These are phyloP conservation scores for Melanocharis versteri DNA, from an alignment of 2,113 vertebrate genomes.

Conservation along the genomic window DNA sequence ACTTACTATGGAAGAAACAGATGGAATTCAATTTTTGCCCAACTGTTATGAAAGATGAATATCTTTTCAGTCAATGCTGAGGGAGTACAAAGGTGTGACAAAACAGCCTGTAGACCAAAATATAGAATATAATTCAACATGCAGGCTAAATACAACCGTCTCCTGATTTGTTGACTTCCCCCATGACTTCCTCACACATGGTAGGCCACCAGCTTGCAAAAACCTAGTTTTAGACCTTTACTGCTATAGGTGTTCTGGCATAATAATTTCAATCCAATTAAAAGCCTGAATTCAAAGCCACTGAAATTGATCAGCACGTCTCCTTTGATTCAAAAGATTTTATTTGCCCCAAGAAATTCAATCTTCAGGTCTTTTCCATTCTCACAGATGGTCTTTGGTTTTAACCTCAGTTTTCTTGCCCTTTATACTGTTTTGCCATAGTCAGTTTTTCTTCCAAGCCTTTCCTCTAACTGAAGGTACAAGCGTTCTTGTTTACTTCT, in stretches of 20 bases:
- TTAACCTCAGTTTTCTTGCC: background rate
- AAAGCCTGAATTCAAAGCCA: background rate
- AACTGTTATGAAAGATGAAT: background rate
- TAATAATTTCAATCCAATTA: background rate
- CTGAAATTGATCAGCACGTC: background rate
- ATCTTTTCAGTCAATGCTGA: background rate
- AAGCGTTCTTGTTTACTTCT: background rate
- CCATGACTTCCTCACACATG: background rate
- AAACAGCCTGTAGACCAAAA: conserved; percentile 22
- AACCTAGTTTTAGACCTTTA: background rate
- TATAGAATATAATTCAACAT: background rate
- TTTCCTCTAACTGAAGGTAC: background rate
- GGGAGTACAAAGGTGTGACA: background rate
- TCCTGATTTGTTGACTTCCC: background rate
- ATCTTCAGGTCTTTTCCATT: background rate
- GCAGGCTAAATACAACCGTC: background rate
- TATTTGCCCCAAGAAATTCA: background rate
- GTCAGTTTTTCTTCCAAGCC: background rate
- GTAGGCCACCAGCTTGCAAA: background rate
- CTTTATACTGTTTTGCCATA: background rate
- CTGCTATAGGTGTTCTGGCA: background rate
- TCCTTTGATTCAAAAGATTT: background rate
- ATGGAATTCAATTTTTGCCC: conserved; percentile 26
- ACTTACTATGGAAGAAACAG: conserved; percentile 40
- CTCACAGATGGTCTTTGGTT: background rate